These are phyloP conservation scores for Drosophila biarmipes DNA, from an alignment of 1,140 invertebrate genomes.

Conservation along the genomic window DNA sequence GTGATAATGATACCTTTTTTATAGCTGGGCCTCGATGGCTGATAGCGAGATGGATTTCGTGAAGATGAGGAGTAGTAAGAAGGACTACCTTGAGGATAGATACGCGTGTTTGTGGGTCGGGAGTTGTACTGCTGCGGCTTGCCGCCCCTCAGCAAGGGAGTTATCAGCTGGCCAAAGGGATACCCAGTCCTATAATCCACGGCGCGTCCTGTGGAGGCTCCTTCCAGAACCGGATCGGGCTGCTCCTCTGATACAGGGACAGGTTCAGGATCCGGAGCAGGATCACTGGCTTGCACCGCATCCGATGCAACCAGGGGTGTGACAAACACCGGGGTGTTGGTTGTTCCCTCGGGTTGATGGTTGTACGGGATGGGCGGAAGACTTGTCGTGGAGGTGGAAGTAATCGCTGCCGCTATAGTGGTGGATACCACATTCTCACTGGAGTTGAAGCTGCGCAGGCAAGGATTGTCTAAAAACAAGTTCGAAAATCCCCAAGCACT, in stretches of 20 bases:
- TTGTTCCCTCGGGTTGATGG: conserved; percentile 40
- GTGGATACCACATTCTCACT: conserved; percentile 74
- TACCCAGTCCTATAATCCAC: conserved; percentile 77
- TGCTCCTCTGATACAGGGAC: conserved; percentile 14
- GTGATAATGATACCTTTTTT: conserved; percentile 37
- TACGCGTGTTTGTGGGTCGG: conserved; percentile 49
- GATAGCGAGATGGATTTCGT: conserved; percentile 40
- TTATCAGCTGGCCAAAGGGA: conserved; percentile 75
- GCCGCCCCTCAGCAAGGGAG: conserved; percentile 59
- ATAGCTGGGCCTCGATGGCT: conserved; percentile 22
- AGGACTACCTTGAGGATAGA: conserved; percentile 36
- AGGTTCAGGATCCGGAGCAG: background rate
- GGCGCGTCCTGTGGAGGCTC: conserved; percentile 74
- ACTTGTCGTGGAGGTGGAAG: conserved; percentile 17
- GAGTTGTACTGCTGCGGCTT: conserved; percentile 49
- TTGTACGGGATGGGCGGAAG: conserved; percentile 64
- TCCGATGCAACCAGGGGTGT: conserved; percentile 38
- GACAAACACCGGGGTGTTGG: conserved; percentile 46
- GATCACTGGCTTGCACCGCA: background rate
- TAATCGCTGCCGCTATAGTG: conserved; percentile 33
- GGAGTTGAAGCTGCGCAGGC: conserved; percentile 65
- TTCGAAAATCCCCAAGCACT: background rate
- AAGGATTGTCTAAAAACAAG: background rate
- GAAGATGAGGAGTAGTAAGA: conserved; percentile 32
- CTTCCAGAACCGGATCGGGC: conserved; percentile 24